Evolutionary conservation across 2,797 vertebrate genomes (phyloP).

Genomic region (Vireo griseus): DNA sequence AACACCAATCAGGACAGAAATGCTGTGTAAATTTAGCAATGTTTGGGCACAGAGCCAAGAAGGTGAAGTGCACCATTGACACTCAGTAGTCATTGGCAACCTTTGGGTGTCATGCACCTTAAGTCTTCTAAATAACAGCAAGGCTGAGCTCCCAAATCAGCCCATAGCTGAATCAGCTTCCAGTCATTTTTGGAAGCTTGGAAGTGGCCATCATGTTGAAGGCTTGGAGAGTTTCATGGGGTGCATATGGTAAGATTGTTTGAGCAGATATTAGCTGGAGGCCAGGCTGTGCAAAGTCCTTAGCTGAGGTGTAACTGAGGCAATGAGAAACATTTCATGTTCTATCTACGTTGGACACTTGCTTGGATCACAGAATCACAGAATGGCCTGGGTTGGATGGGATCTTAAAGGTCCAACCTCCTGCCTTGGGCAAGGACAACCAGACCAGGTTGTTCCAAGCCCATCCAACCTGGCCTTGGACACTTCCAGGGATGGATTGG

Average conservation of each 20-base stretch:
- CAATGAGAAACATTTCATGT: not conserved
- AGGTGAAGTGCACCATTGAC: not conserved
- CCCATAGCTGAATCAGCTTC: no score
- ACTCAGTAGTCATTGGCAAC: not conserved
- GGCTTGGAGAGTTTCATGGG: not conserved
- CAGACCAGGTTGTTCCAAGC: not conserved
- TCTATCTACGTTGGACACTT: fast-evolving
- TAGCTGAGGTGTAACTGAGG: not conserved
- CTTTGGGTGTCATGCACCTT: not conserved
- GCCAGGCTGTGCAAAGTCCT: not conserved
- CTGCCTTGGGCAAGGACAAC: not conserved
- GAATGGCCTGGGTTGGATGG: not conserved
- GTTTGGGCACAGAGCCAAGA: not conserved
- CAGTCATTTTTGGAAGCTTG: not conserved
- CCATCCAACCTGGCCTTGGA: not conserved
- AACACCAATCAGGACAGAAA: not conserved
- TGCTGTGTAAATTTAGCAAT: not conserved
- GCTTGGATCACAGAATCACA: not conserved
- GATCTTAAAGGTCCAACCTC: not conserved
- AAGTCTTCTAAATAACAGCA: not conserved
- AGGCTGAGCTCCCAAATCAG: not conserved
- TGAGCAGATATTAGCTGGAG: not conserved
- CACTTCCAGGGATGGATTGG: not conserved
- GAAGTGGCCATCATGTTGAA: not conserved
- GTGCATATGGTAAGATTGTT: not conserved